A percentile compares a stretch with the other conserved stretches of the same genome.
phyloP scores from a whole-genome alignment of 2,797 vertebrate genomes.

The Peromyscus nudipes region DNA sequence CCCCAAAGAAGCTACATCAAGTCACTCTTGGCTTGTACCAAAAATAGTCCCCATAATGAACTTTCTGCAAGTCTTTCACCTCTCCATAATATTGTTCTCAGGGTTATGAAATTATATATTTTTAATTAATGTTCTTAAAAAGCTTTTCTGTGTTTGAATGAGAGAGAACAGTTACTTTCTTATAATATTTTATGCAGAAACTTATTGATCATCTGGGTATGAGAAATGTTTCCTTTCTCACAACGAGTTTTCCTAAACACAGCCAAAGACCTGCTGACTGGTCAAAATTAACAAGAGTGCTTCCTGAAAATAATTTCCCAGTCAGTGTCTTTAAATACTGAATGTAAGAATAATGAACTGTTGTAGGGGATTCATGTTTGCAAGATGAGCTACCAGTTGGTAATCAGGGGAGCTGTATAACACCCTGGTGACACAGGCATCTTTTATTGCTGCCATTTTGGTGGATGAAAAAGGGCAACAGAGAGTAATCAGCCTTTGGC shows the following conservation, averaged over 20 bases:
- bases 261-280: conserved; percentile 69
- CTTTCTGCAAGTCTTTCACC: not conserved
- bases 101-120: not conserved
- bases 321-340: conserved; percentile 62
- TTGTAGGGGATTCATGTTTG: conserved; percentile 63
- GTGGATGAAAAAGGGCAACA: conserved; percentile 62
- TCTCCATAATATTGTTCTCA: conserved; percentile 20
- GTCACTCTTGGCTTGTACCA: not conserved
- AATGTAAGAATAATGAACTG: conserved; percentile 68
- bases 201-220: conserved; percentile 44
- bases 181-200: not conserved
- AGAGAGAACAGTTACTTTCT: not conserved
- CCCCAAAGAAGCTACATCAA: not conserved
- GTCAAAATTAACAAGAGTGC: conserved; percentile 55
- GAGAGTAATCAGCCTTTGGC: conserved; percentile 69
- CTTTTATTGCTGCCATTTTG: conserved; percentile 68
- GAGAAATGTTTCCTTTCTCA: conserved; percentile 60
- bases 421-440: conserved; percentile 68
- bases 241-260: conserved; percentile 38
- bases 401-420: conserved; percentile 67
- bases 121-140: conserved; percentile 45
- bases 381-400: conserved; percentile 72
- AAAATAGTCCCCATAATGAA: conserved; percentile 46
- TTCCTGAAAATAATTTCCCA: conserved; percentile 65
- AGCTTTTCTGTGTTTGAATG: not conserved